phyloP scores from a whole-genome alignment of 2,888 invertebrate genomes.

The Heteromurus nitidus region DNA sequence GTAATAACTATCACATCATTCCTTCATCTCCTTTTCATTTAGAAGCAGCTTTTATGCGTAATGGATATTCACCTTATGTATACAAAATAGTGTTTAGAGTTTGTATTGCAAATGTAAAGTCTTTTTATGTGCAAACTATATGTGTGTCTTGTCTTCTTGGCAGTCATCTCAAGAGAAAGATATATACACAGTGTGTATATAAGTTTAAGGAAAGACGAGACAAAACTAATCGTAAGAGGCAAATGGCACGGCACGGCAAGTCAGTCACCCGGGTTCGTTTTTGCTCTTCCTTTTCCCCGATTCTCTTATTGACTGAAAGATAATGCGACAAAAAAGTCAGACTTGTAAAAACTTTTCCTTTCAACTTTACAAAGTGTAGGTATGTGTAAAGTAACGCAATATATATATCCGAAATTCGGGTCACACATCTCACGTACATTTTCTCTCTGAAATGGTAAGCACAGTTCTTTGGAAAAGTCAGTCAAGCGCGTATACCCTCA shows the following conservation, averaged over 20 bases:
- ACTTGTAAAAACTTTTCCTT: constrained; percentile 36
- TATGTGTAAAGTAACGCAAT: constrained; percentile 7
- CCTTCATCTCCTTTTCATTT: constrained; percentile 40
- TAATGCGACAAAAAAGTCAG: constrained; percentile 45
- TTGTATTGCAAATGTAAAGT: constrained; percentile 35
- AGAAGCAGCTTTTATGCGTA: no score
- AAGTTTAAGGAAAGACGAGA: neutral
- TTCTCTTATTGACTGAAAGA: constrained; percentile 25
- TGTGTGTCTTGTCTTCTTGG: constrained; percentile 30
- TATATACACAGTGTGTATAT: no score
- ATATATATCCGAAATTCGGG: constrained; percentile 48
- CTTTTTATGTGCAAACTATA: neutral
- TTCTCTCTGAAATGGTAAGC: constrained; percentile 27
- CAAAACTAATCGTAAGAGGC: no score
- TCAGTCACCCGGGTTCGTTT: constrained; percentile 56
- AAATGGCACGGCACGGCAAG: constrained; percentile 38
- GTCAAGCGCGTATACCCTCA: constrained; percentile 8
- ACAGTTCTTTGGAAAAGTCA: constrained; percentile 49
- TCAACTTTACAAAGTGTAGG: constrained; percentile 2
- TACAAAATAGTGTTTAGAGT: no score
- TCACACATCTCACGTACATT: constrained; percentile 48
- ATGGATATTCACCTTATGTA: no score
- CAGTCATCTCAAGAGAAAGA: constrained; percentile 10
- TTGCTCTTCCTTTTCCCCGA: constrained; percentile 5
- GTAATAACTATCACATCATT: no score